Base-by-base conservation (phyloP, 2,113 vertebrate genomes). In the Tichodroma muraria region DNA sequence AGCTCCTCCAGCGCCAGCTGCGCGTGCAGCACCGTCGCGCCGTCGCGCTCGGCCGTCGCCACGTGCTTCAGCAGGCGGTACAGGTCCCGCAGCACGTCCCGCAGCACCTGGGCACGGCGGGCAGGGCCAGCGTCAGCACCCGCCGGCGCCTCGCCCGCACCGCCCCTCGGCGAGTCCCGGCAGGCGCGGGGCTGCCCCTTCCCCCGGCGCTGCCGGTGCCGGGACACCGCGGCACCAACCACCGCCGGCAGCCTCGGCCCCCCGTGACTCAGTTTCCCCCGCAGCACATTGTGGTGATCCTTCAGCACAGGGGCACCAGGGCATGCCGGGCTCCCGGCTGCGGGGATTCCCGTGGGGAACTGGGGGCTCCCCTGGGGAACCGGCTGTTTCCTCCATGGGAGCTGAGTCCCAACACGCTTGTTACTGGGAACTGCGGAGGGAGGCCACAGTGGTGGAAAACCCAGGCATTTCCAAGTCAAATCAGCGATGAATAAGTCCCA, bases 1-100 rank as follows among this genome's bases (percentile, higher is more conserved):
- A 99, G 97, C 94, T 99, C 99, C 92, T 99, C 98, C 96, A 99
- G 96, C 6, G 99, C 99, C 85, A 99, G 97, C 94, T 98, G 99
- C 2, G 99, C 99, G 1, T 99, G 99, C 35, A 99, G 98, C 89
- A 98, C 98, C 0, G 98, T 71, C 0, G 98, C 96, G 0, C 98
- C 93, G 9, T 99, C 99, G 0, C 92, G 92, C 93, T 99, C 99
- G 0, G 93, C 93, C 23, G 12, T 60, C 28, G 95, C 97, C 80
- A 98, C 99, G 31, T 97, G 98, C 97, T 99, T 99, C 84, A 99
- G 97, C 91, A 99, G 98, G 44, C 98, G 98, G 97, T 99, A 99
- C 77, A 99, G 98, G 50, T 99, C 99, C 97, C 98, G 93, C 91
- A 99, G 96, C 27, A 99, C 98, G 0, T 99, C 98, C n/a, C 11